Conservation (phyloP, 1,140 invertebrate species). For the Lucilia sericata region DNA sequence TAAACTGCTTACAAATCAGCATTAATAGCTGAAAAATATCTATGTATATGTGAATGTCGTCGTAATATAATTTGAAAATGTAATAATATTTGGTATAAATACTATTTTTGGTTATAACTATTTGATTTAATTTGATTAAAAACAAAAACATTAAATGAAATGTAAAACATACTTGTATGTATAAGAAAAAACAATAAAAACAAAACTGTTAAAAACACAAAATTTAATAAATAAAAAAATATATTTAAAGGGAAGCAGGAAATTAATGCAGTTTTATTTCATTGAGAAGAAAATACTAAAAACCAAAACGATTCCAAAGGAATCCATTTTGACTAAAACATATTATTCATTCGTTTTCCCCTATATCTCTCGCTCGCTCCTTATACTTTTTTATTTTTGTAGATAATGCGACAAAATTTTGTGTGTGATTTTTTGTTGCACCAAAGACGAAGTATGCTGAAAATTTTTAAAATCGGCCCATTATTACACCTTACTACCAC, state of each 20-base stretch:
- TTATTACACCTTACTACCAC: too few species aligned
- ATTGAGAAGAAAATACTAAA: too few species aligned
- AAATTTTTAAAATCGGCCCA: too few species aligned
- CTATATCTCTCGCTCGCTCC: too few species aligned
- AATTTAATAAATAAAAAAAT: constrained; percentile 22
- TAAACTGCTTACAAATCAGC: too few species aligned
- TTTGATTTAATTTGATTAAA: neutral
- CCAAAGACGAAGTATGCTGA: too few species aligned
- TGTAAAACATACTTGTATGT: neutral
- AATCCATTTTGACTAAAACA: too few species aligned
- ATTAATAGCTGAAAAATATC: neutral
- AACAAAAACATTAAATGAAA: neutral
- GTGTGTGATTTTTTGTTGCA: too few species aligned
- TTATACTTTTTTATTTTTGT: too few species aligned
- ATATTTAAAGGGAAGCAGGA: constrained; percentile 18
- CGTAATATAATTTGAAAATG: neutral
- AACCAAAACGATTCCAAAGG: too few species aligned
- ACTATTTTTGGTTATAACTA: neutral
- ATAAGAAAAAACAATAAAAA: neutral
- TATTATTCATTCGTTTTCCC: too few species aligned
- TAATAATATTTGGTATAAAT: constrained; percentile 8
- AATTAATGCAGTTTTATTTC: neutral
- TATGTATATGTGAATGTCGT: constrained; percentile 2
- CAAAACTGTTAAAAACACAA: neutral
- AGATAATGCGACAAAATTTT: too few species aligned